These are phyloP conservation scores for Rhyzopertha dominica DNA, from an alignment of 1,140 invertebrate genomes.

Conservation along the genomic window DNA sequence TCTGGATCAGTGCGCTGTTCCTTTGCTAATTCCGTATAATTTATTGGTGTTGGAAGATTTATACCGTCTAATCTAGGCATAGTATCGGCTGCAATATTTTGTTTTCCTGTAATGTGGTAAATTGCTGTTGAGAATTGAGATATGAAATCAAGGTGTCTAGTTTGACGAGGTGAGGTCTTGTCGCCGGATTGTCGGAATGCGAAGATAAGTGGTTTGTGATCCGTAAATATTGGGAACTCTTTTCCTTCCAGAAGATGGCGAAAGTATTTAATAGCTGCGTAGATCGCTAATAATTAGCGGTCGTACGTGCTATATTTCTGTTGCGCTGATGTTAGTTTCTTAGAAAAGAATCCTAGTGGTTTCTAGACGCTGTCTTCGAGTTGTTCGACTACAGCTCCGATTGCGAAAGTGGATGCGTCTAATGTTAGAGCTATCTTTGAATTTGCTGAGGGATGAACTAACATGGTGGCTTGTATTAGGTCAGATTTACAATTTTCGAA, in stretches of 20 bases:
- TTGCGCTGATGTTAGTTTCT: slow-evolving; percentile 36
- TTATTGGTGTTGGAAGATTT: slow-evolving; percentile 35
- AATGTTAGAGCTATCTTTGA: slow-evolving; percentile 25
- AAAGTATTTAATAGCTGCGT: slow-evolving; percentile 33
- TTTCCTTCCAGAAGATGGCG: slow-evolving; percentile 28
- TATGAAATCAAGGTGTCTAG: slow-evolving; percentile 32
- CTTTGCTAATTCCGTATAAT: neutral
- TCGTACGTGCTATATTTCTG: slow-evolving; percentile 44
- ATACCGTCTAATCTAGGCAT: slow-evolving; percentile 28
- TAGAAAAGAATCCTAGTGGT: slow-evolving; percentile 15
- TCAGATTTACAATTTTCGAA: slow-evolving; percentile 22
- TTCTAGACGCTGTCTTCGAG: slow-evolving; percentile 9
- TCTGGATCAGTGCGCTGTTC: slow-evolving; percentile 7
- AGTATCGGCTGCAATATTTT: slow-evolving; percentile 34
- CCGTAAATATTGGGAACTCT: slow-evolving; percentile 20
- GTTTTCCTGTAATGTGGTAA: slow-evolving; percentile 32
- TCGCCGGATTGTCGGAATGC: slow-evolving; percentile 17
- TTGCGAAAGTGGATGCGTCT: slow-evolving; percentile 31
- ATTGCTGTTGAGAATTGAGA: slow-evolving; percentile 38
- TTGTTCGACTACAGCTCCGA: slow-evolving; percentile 37
- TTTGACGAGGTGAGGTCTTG: slow-evolving; percentile 30
- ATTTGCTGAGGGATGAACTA: slow-evolving; percentile 29
- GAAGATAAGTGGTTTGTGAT: slow-evolving; percentile 25
- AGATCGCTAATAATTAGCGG: slow-evolving; percentile 46
- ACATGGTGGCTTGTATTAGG: slow-evolving; percentile 27